phyloP scores from a whole-genome alignment of 2,113 vertebrate species.

The Calyptomena viridis region DNA sequence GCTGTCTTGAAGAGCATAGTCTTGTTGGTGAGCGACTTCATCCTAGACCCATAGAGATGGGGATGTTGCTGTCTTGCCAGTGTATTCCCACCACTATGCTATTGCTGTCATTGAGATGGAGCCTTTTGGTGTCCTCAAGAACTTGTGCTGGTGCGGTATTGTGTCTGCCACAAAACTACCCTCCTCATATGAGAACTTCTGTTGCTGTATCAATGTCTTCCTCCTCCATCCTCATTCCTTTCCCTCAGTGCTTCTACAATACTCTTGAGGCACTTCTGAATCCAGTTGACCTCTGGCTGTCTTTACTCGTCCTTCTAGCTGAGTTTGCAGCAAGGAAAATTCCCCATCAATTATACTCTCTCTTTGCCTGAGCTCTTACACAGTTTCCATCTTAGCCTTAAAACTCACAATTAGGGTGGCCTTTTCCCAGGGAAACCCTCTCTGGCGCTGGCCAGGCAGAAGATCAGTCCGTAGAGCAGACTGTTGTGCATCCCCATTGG shows the following conservation, averaged over 20 bases:
- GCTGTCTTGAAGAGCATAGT: background rate
- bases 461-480: background rate
- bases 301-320: background rate
- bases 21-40: background rate
- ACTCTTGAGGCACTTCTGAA: background rate
- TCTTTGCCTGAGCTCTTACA: background rate
- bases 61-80: background rate
- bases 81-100: background rate
- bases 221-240: background rate
- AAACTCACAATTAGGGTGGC: background rate
- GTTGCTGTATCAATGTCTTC: background rate
- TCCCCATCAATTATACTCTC: background rate
- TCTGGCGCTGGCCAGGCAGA: background rate
- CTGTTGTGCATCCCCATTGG: background rate
- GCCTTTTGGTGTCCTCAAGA: background rate
- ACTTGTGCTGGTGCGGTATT: fast-evolving
- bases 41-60: background rate
- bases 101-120: background rate
- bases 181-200: background rate
- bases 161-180: background rate
- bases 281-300: background rate
- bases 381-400: background rate
- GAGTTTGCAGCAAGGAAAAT: background rate
- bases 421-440: background rate
- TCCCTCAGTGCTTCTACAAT: background rate